Percentiles rank a stretch among this genome's conserved stretches.
These are phyloP conservation scores for Gallinago nigripennis DNA, from an alignment of 2,797 vertebrate genomes.

Conservation along the genomic window DNA sequence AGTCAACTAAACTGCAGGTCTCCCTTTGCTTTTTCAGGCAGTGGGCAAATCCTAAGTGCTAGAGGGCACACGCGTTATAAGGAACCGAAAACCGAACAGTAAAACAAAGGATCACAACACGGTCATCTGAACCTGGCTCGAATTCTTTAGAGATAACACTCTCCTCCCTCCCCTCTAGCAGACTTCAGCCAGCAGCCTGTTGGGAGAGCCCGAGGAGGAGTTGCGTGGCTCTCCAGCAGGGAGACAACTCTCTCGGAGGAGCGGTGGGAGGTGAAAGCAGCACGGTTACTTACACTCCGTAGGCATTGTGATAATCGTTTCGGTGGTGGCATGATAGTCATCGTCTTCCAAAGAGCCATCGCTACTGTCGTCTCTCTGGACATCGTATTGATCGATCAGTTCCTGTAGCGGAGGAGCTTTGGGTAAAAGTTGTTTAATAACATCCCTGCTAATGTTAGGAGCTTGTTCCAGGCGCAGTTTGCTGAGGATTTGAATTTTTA, in stretches of 20 bases:
- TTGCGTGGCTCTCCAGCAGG: constrained; percentile 69
- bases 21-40: constrained; percentile 34
- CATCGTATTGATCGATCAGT: constrained; percentile 96
- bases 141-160: constrained; percentile 47
- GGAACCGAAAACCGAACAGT: background rate
- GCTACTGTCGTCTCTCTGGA: constrained; percentile 93
- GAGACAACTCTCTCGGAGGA: constrained; percentile 60
- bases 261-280: constrained; percentile 39
- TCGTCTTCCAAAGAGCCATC: constrained; percentile 90
- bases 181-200: constrained; percentile 69
- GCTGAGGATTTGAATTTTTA: constrained; percentile 96
- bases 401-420: constrained; percentile 95
- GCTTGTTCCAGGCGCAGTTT: constrained; percentile 96
- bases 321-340: constrained; percentile 93
- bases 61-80: background rate
- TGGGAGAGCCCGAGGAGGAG: constrained; percentile 73
- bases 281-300: constrained; percentile 89
- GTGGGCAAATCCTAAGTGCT: background rate
- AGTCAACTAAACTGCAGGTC: background rate
- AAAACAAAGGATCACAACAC: constrained; percentile 23
- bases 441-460: constrained; percentile 96
- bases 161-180: constrained; percentile 59
- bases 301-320: constrained; percentile 95
- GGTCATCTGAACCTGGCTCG: constrained; percentile 52
- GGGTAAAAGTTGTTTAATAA: constrained; percentile 93